Conservation (phyloP, 2,888 invertebrate species). For the Meteorus cinctellus region DNA sequence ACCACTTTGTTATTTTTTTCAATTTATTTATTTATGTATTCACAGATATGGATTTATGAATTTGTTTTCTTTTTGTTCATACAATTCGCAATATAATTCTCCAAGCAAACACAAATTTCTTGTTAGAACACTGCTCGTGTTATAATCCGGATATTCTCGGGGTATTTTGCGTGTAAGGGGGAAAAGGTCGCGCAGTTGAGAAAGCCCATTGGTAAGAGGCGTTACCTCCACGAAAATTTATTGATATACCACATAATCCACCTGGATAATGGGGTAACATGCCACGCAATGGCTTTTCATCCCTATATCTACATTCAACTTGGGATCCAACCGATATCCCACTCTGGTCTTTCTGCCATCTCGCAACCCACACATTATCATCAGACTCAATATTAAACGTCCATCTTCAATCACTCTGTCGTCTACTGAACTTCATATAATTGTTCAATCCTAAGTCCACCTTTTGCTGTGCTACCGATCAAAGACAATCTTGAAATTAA, state of each 20-base stretch:
- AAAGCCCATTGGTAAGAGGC: constrained; percentile 33
- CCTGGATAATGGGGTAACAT: constrained; percentile 48
- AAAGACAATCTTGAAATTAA: no score
- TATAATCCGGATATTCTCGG: constrained; percentile 37
- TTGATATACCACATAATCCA: constrained; percentile 48
- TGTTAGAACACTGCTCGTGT: constrained; percentile 13
- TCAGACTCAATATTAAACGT: constrained; percentile 21
- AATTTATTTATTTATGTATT: constrained; percentile 9
- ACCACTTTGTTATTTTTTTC: neutral
- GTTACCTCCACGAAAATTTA: constrained; percentile 49
- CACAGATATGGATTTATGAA: neutral
- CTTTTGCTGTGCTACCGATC: no score
- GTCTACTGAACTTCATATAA: neutral
- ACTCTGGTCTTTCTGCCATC: constrained; percentile 3
- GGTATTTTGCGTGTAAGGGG: constrained; percentile 10
- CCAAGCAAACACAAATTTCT: constrained; percentile 35
- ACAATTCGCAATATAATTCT: constrained; percentile 28
- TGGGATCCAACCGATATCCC: neutral
- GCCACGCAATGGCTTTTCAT: constrained; percentile 28
- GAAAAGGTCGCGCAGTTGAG: constrained; percentile 10
- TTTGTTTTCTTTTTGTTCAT: neutral
- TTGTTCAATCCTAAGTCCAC: neutral
- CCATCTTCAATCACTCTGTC: neutral
- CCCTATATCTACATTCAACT: constrained; percentile 15
- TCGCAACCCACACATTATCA: constrained; percentile 15